Evolutionary conservation across 2,888 invertebrate species (phyloP).

Genomic region (Patella depressa): DNA sequence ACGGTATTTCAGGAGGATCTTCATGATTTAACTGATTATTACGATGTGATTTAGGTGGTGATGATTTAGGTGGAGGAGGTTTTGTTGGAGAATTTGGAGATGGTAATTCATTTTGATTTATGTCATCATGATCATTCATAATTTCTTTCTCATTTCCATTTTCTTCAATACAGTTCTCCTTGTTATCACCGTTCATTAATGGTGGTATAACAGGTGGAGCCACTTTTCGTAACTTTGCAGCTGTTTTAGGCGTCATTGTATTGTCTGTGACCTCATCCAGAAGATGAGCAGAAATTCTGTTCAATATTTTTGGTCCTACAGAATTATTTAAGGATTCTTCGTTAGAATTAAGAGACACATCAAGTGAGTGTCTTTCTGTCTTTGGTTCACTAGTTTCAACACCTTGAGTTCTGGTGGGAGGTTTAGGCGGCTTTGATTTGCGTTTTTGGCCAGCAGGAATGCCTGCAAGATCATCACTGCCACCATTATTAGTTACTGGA

Average conservation of each 20-base stretch:
- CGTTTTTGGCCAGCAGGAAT: neutral
- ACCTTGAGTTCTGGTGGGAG: neutral
- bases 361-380: neutral
- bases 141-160: constrained; percentile 29
- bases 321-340: neutral
- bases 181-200: neutral
- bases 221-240: constrained; percentile 22
- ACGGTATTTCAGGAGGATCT: neutral
- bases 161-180: neutral
- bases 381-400: neutral
- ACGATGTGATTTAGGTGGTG: constrained; percentile 23
- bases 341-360: neutral
- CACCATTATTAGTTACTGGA: constrained; percentile 1
- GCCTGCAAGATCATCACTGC: neutral
- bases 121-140: constrained; percentile 20
- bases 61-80: constrained; percentile 39
- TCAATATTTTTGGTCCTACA: neutral
- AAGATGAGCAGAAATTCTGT: constrained; percentile 6
- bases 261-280: neutral
- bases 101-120: neutral
- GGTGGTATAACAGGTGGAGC: constrained; percentile 24
- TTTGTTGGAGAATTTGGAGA: constrained; percentile 29
- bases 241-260: constrained; percentile 3
- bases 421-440: neutral
- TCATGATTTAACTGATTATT: constrained; percentile 3